Evolutionary conservation across 2,888 invertebrate species (phyloP).

Genomic region (Drosophila leonis): DNA sequence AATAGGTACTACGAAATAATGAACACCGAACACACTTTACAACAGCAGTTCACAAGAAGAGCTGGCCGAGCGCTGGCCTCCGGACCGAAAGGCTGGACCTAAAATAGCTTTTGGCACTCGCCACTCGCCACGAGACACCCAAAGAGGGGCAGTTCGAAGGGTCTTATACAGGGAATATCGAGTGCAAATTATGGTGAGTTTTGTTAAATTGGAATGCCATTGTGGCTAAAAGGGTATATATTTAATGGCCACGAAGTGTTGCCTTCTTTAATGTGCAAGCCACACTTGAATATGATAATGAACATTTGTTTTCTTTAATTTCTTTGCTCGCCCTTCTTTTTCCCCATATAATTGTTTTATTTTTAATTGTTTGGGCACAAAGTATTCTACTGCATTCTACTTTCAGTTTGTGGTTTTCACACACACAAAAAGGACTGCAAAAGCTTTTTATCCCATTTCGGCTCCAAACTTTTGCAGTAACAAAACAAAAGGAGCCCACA

Average conservation of each 20-base stretch:
- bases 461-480: slow-evolving; percentile 19
- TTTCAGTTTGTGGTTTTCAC: slow-evolving; percentile 7
- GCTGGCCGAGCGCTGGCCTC: slow-evolving; percentile 6
- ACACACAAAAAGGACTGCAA: slow-evolving; percentile 7
- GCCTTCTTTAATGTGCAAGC: background rate
- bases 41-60: slow-evolving; percentile 24
- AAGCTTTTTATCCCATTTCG: slow-evolving; percentile 30
- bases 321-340: background rate
- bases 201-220: slow-evolving; percentile 42
- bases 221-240: slow-evolving; percentile 34
- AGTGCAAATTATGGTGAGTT: slow-evolving; percentile 39
- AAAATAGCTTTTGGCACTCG: slow-evolving; percentile 26
- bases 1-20: slow-evolving; percentile 74
- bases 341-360: slow-evolving; percentile 16
- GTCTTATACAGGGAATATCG: background rate
- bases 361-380: slow-evolving; percentile 25
- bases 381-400: slow-evolving; percentile 11
- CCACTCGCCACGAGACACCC: background rate
- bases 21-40: slow-evolving; percentile 59
- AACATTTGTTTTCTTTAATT: background rate
- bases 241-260: background rate
- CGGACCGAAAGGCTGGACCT: slow-evolving; percentile 11
- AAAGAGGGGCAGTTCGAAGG: background rate
- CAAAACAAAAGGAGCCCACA: slow-evolving; percentile 35
- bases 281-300: slow-evolving; percentile 14